These are phyloP conservation scores for Rhabdornis inornatus DNA, from an alignment of 2,113 vertebrate genomes.

Conservation along the genomic window DNA sequence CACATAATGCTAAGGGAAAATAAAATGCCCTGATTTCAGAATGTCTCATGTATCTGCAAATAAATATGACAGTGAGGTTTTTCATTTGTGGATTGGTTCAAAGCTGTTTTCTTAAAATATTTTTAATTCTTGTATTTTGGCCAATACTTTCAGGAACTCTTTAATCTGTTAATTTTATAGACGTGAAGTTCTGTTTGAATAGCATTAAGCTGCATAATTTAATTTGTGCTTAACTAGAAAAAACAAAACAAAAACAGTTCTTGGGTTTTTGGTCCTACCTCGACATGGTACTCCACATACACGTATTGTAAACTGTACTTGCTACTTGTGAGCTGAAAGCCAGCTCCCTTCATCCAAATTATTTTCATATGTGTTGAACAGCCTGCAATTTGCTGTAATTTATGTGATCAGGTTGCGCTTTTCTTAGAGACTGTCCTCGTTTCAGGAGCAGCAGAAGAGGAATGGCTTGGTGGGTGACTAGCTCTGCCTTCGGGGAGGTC, in stretches of 20 bases:
- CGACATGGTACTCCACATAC: background rate
- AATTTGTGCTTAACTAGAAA: slow-evolving; percentile 28
- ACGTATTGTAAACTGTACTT: background rate
- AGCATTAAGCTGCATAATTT: slow-evolving; percentile 34
- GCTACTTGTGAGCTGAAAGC: background rate
- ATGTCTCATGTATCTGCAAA: slow-evolving; percentile 20
- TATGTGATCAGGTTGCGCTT: background rate
- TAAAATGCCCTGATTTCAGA: slow-evolving; percentile 13
- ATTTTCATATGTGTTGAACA: background rate
- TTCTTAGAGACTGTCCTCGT: background rate
- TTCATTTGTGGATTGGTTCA: slow-evolving; percentile 6
- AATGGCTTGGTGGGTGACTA: background rate
- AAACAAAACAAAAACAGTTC: background rate
- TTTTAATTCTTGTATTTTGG: slow-evolving; percentile 33
- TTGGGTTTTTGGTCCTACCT: background rate
- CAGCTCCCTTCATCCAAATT: background rate
- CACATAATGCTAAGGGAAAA: background rate
- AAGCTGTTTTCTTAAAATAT: slow-evolving; percentile 20
- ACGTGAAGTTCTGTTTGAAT: background rate
- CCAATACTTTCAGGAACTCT: slow-evolving; percentile 39
- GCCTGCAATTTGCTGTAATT: background rate
- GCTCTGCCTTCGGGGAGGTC: background rate
- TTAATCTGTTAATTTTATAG: slow-evolving; percentile 38
- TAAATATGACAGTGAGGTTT: slow-evolving; percentile 2
- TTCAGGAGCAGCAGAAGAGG: background rate